These are phyloP conservation scores for Perdita meconis DNA, from an alignment of 2,888 invertebrate species.

Conservation along the genomic window DNA sequence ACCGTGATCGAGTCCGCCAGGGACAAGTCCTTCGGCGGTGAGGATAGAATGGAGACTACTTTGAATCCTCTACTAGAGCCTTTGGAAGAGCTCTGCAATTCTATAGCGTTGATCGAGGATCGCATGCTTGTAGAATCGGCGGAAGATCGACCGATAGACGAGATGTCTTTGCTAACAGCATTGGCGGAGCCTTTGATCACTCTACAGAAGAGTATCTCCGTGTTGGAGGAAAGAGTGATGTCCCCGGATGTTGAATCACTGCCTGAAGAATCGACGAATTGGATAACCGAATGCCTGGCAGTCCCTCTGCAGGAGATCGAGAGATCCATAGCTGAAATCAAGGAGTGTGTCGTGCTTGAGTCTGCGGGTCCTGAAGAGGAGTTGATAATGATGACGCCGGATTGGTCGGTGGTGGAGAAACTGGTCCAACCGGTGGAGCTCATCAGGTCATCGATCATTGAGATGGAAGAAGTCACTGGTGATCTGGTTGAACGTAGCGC, in stretches of 20 bases:
- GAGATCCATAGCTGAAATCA: slow-evolving; percentile 71
- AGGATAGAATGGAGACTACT: slow-evolving; percentile 74
- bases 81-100: slow-evolving; percentile 82
- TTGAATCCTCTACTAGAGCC: slow-evolving; percentile 86
- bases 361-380: slow-evolving; percentile 44
- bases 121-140: slow-evolving; percentile 77
- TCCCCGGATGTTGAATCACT: slow-evolving; percentile 75
- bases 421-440: slow-evolving; percentile 58
- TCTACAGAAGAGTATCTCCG: slow-evolving; percentile 73
- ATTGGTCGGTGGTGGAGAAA: slow-evolving; percentile 64
- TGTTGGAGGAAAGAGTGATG: slow-evolving; percentile 74
- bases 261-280: slow-evolving; percentile 73
- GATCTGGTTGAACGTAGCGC: slow-evolving; percentile 5
- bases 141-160: slow-evolving; percentile 60
- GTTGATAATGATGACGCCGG: slow-evolving; percentile 31
- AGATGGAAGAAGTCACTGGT: slow-evolving; percentile 40
- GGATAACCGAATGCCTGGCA: slow-evolving; percentile 72
- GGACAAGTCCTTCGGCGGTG: slow-evolving; percentile 52
- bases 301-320: slow-evolving; percentile 76
- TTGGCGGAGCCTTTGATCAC: slow-evolving; percentile 75
- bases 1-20: slow-evolving; percentile 66
- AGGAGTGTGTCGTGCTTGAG: slow-evolving; percentile 60
- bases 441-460: slow-evolving; percentile 56
- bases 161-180: slow-evolving; percentile 63
- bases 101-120: slow-evolving; percentile 81